phyloP scores from a whole-genome alignment of 2,888 invertebrate species.

The Eupithecia dodoneata region DNA sequence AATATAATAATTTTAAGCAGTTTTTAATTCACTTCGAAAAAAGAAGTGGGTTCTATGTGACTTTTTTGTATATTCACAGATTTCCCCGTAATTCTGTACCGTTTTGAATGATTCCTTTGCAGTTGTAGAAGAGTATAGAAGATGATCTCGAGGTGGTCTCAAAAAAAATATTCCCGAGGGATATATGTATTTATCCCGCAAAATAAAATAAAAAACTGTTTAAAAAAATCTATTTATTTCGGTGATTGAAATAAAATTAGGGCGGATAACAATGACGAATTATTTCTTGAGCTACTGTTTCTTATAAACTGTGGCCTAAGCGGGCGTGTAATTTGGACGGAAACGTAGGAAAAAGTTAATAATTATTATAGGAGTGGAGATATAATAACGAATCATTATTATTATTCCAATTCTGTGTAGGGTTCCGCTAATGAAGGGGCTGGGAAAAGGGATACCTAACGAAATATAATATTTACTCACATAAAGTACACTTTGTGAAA shows the following conservation, averaged over 20 bases:
- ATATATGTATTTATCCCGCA: too few species aligned
- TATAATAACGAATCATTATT: constrained; percentile 76
- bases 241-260: not conserved
- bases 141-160: too few species aligned
- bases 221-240: not conserved
- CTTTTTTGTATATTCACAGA: too few species aligned
- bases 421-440: constrained; percentile 64
- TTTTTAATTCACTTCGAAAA: too few species aligned
- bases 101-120: too few species aligned
- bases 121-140: too few species aligned
- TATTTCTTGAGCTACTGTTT: constrained; percentile 20
- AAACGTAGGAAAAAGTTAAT: constrained; percentile 72
- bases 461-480: not conserved
- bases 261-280: not conserved
- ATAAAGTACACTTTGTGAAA: not conserved
- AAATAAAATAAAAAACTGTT: too few species aligned
- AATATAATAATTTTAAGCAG: too few species aligned
- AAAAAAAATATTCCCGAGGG: too few species aligned
- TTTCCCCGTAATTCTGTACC: too few species aligned
- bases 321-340: constrained; percentile 67
- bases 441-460: constrained; percentile 10
- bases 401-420: constrained; percentile 60
- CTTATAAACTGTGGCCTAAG: constrained; percentile 36
- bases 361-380: constrained; percentile 71
- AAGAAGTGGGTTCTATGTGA: too few species aligned